Percentiles rank a stretch among this genome's conserved stretches.
Evolutionary conservation across 2,797 vertebrate genomes (phyloP).

Genomic region (Otolemur crassicaudatus): DNA sequence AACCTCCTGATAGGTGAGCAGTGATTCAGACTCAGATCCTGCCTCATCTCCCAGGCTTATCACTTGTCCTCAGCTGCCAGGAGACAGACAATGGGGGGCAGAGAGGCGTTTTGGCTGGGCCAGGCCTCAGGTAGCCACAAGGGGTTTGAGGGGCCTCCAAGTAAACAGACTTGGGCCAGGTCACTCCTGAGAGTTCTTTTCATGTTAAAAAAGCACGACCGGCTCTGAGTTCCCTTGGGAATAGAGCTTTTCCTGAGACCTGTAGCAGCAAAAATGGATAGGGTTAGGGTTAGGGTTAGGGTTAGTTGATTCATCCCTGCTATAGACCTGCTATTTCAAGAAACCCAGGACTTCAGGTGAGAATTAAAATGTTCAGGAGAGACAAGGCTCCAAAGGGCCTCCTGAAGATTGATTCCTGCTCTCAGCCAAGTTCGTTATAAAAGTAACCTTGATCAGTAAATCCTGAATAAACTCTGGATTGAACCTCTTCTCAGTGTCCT

Average conservation of each 20-base stretch:
- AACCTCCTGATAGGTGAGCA: constrained; percentile 51
- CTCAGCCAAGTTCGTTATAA: neutral
- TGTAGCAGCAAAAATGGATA: neutral
- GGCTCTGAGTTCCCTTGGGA: neutral
- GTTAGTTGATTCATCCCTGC: neutral
- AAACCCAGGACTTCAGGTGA: neutral
- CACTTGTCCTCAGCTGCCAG: constrained; percentile 76
- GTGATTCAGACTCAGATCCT: constrained; percentile 52
- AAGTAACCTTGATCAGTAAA: neutral
- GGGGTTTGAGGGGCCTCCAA: constrained; percentile 27
- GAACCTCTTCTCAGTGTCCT: neutral
- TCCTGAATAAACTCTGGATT: neutral
- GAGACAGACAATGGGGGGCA: constrained; percentile 76
- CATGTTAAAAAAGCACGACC: neutral
- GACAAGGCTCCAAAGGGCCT: neutral
- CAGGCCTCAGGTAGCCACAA: constrained; percentile 13
- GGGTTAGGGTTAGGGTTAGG: no score
- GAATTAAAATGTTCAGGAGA: neutral
- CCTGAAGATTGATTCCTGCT: neutral
- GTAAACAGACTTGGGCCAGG: neutral
- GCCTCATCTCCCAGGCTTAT: constrained; percentile 75
- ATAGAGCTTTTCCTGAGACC: neutral
- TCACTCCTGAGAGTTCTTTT: neutral
- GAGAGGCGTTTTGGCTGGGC: constrained; percentile 60
- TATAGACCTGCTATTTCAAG: neutral